A percentile compares a stretch with the other conserved stretches of the same genome.
phyloP scores from a whole-genome alignment of 2,113 vertebrate species.

The Tetrao urogallus region DNA sequence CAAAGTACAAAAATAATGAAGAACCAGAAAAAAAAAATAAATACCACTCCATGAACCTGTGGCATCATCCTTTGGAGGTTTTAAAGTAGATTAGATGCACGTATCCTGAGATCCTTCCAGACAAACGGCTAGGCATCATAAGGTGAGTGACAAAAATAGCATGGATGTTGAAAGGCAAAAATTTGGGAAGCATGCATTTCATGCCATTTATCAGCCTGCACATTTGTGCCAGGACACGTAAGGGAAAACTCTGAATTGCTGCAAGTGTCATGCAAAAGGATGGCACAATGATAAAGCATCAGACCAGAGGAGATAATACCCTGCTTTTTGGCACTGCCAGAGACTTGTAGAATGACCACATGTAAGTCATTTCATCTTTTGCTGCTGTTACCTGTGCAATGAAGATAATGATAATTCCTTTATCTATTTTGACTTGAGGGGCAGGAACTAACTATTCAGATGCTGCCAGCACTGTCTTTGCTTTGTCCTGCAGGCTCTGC shows the following conservation, averaged over 20 bases:
- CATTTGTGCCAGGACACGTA: fast-evolving
- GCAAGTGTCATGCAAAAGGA: not conserved
- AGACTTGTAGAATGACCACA: not conserved
- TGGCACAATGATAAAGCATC: not conserved
- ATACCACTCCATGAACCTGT: not conserved
- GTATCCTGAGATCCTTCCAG: conserved; percentile 9
- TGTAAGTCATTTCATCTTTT: conserved; percentile 10
- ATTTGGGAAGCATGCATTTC: not conserved
- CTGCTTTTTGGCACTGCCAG: not conserved
- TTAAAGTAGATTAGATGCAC: not conserved
- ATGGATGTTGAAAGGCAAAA: conserved; percentile 11
- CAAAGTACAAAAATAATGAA: conserved; percentile 2
- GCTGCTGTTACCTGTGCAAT: not conserved
- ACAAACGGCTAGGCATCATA: not conserved
- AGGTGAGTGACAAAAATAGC: not conserved
- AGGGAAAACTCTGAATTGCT: not conserved
- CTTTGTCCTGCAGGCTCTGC: conserved; percentile 52
- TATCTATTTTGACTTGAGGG: conserved; percentile 14
- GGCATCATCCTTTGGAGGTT: not conserved
- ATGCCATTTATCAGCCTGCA: conserved; percentile 1
- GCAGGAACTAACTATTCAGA: conserved; percentile 21
- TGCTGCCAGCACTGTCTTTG: conserved; percentile 34
- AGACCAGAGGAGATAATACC: not conserved
- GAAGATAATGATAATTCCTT: conserved; percentile 42
- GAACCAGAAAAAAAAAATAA: not conserved